Evolutionary conservation across 2,113 vertebrate genomes (phyloP), one percentile per base, ranked within the genome.

Genomic region (Oplegnathus fasciatus): DNA sequence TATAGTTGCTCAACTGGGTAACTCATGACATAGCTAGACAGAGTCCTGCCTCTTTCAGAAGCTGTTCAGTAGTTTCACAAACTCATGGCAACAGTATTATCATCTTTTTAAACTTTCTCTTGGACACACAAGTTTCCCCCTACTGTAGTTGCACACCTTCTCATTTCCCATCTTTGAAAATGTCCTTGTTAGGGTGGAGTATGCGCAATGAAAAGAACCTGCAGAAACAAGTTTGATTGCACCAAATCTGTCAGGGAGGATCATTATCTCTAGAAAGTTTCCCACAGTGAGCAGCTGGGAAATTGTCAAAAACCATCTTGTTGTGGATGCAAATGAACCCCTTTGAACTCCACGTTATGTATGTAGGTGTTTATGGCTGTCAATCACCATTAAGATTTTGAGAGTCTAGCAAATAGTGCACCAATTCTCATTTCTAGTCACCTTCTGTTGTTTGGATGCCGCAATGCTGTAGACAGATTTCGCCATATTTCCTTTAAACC

Each of bases 241-340:
- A 93, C 83, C 64, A 75, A 92, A 93, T 92, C 93, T 92, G 93
- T 93, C 91, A 91, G 87, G 67, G 57, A 80, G 81, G 80, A 92
- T 94, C 88, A 94, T 93, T 94, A 94, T 93, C 87, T 87, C 91
- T 70, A 60, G 81, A 91, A 91, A 85, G 88, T 89, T 91, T 91
- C 95, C 93, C 75, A 90, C 92, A 78, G 92, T 84, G 93, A 95
- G 83, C 93, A 95, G 93, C 94, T 95, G 94, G 89, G 90, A 93
- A 95, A 95, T 94, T 94, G 92, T 94, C 92, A 94, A 92, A 92
- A 94, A 89, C 76, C 90, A 91, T 93, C 93, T 94, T 92, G 92
- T 94, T 94, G 92, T 91, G 81, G 88, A 95, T 95, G 94, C 93
- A 95, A 95, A 95, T 94, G 86, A 93, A 86, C 88, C 89, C 78